Base-by-base conservation (phyloP, 1,140 invertebrate genomes). In the Pogonomyrmex californicus region DNA sequence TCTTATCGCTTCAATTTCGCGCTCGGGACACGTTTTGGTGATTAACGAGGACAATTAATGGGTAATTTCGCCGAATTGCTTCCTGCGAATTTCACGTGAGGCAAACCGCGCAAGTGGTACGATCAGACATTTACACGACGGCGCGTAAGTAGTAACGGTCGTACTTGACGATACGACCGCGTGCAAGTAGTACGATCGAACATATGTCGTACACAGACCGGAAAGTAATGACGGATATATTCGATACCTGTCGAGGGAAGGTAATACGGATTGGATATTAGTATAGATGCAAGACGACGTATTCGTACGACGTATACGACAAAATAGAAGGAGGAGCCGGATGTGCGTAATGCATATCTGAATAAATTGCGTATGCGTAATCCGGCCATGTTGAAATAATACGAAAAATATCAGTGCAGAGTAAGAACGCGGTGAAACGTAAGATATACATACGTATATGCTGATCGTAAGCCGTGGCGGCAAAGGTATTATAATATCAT, bases 391-490 rank as follows among this genome's bases (percentile, higher is more conserved):
- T 56, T 41, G 47, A 85, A 76, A 44, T 79, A 70, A 58, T 47
- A 33, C 17, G 77, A 71, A 81, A 85, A 71, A 83, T 83, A 83
- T 75, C 44, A 60, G 17, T 14, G 23, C 23, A 47, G n/a, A 23
- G 56, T 49, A 83, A 68, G n/a, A 75, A 17, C 14, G 54, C 56
- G 23, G 17, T 73, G 68, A 75, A 75, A 81, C 23, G 41, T 2
- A 44, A 33, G 44, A 33, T 14, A 17, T 56, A 51, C 30, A 17
- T 54, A 82, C 17, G 41, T 63, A 10, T n/a, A 7, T 44, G 14
- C 23, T n/a, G 73, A 75, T 87, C 73, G 87, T 78, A 66, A 86
- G 82, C 85, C 71, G 88, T 87, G 71, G 78, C 71, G 51, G 47
- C 54, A 77, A 51, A 68, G n/a, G 56, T 38, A 51, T 14, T 17